A percentile compares a stretch with the other conserved stretches of the same genome.
Evolutionary conservation across 1,140 invertebrate genomes (phyloP).

Genomic region (Heliconius congener): DNA sequence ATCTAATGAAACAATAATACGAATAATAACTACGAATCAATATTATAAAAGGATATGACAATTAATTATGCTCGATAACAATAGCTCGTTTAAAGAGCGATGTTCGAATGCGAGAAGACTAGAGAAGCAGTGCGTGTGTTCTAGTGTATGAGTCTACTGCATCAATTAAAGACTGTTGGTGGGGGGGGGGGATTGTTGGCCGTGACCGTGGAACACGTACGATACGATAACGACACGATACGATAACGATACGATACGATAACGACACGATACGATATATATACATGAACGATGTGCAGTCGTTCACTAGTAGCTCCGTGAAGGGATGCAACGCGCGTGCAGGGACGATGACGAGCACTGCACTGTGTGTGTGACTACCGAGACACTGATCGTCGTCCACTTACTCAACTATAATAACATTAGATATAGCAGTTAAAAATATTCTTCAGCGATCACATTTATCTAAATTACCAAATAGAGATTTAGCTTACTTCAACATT

Average conservation of each 20-base stretch:
- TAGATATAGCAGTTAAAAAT: constrained; percentile 79
- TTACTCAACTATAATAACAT: constrained; percentile 76
- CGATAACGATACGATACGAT: constrained; percentile 51
- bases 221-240: constrained; percentile 32
- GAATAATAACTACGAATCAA: constrained; percentile 76
- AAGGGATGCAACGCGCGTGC: constrained; percentile 37
- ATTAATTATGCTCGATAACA: constrained; percentile 77
- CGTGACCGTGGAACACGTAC: constrained; percentile 40
- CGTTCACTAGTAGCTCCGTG: constrained; percentile 26
- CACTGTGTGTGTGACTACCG: background rate
- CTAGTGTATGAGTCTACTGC: constrained; percentile 70
- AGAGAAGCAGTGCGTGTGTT: constrained; percentile 71
- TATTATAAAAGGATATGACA: constrained; percentile 71
- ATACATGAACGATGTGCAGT: constrained; percentile 52
- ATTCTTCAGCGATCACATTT: constrained; percentile 79
- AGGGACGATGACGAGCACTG: constrained; percentile 18
- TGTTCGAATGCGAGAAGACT: constrained; percentile 78
- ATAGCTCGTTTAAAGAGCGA: constrained; percentile 67
- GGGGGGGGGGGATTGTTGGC: constrained; percentile 41
- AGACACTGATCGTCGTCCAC: constrained; percentile 37
- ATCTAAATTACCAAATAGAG: constrained; percentile 79
- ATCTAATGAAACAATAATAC: constrained; percentile 81
- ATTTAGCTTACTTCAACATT: constrained; percentile 80
- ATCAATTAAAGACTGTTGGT: constrained; percentile 75
- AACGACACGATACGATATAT: constrained; percentile 41